Evolutionary conservation across 1,140 invertebrate species (phyloP).

Genomic region (Anoplolepis gracilipes): DNA sequence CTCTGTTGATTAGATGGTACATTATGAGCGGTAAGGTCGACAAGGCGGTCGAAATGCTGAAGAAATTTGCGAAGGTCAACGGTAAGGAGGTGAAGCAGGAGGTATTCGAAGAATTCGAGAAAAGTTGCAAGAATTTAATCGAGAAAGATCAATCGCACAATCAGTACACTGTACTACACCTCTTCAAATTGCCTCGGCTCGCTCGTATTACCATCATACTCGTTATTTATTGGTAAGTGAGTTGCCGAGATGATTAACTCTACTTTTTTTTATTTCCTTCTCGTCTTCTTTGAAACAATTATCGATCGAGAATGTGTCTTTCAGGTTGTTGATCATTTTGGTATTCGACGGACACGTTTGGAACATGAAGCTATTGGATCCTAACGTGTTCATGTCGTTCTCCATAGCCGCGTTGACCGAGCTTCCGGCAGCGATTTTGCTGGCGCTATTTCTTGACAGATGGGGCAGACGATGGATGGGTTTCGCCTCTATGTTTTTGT

Average conservation of each 20-base stretch:
- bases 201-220: slow-evolving; percentile 91
- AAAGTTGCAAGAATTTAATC: slow-evolving; percentile 88
- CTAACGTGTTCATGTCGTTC: slow-evolving; percentile 94
- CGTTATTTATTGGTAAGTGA: slow-evolving; percentile 90
- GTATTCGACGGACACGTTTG: slow-evolving; percentile 95
- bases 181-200: slow-evolving; percentile 91
- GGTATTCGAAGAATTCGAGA: slow-evolving; percentile 91
- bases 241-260: neutral
- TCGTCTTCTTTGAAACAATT: neutral
- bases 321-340: slow-evolving; percentile 92
- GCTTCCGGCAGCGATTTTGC: slow-evolving; percentile 92
- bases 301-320: slow-evolving; percentile 23
- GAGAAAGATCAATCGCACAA: slow-evolving; percentile 89
- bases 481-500: slow-evolving; percentile 91
- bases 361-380: slow-evolving; percentile 92
- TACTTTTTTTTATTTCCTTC: neutral
- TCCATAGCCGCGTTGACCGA: slow-evolving; percentile 94
- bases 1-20: slow-evolving; percentile 87
- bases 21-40: slow-evolving; percentile 92
- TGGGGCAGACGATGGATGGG: slow-evolving; percentile 95
- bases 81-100: slow-evolving; percentile 89
- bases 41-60: slow-evolving; percentile 92
- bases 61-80: slow-evolving; percentile 93
- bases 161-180: slow-evolving; percentile 91
- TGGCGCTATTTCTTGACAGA: slow-evolving; percentile 92